Conservation (phyloP, 2,113 vertebrate genomes). For the Gracilinanus agilis region DNA sequence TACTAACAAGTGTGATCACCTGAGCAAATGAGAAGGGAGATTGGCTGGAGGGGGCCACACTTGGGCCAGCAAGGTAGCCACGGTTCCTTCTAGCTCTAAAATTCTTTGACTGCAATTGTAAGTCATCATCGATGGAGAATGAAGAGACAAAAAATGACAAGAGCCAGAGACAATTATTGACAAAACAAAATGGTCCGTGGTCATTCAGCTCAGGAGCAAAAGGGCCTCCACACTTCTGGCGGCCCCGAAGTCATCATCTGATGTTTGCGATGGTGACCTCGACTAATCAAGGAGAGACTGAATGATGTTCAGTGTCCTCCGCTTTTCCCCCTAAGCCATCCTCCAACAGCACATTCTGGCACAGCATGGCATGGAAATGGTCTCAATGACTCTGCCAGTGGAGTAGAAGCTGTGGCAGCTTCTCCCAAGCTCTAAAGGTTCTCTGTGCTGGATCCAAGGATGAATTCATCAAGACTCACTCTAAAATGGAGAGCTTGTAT, state of each 20-base stretch:
- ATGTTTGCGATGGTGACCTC: background rate
- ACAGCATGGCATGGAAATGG: background rate
- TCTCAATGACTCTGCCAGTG: background rate
- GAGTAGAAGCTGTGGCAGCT: background rate
- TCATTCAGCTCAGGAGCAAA: constrained; percentile 5
- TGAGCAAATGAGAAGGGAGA: no score
- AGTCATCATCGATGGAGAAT: background rate
- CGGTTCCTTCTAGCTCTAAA: background rate
- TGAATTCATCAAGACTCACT: background rate
- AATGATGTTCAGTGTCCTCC: background rate
- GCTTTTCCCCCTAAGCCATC: background rate
- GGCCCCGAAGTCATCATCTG: background rate
- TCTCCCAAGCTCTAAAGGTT: background rate
- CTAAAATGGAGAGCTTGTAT: background rate
- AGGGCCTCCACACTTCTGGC: background rate
- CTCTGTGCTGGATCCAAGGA: background rate
- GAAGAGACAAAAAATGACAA: constrained; percentile 14
- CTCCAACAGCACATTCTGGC: background rate
- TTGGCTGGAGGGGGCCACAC: background rate
- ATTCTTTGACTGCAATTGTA: background rate
- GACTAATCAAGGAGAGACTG: background rate
- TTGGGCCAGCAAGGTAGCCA: background rate
- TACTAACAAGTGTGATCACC: background rate
- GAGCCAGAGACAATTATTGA: constrained; percentile 24
- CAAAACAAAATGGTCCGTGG: background rate